phyloP scores from a whole-genome alignment of 2,888 invertebrate species.

The Helicoverpa assulta region DNA sequence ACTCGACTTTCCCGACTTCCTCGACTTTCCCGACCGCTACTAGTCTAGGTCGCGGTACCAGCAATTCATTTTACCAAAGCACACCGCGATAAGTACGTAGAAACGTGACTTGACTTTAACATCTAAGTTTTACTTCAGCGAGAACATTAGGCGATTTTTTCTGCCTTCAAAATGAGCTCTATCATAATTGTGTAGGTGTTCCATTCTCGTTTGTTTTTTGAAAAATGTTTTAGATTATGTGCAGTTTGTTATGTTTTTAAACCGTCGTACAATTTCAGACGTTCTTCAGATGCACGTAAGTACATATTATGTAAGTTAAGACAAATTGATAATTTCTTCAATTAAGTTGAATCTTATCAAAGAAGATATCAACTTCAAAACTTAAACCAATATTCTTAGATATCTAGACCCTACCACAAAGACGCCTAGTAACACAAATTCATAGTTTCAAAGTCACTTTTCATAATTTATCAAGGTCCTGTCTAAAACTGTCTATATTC shows the following conservation, averaged over 20 bases:
- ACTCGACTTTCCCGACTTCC: constrained; percentile 24
- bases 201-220: constrained; percentile 10
- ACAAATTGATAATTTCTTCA: too few species aligned
- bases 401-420: background rate
- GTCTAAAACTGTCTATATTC: constrained; percentile 22
- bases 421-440: background rate
- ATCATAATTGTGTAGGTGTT: constrained; percentile 44
- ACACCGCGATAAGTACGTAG: constrained; percentile 78
- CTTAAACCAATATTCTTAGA: background rate
- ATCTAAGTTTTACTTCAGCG: constrained; percentile 66
- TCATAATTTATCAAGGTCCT: constrained; percentile 16
- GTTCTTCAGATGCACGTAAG: background rate
- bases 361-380: too few species aligned
- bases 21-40: constrained; percentile 35
- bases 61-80: constrained; percentile 81
- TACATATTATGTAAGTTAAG: too few species aligned
- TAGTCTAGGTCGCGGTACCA: constrained; percentile 59
- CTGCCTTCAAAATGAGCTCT: constrained; percentile 41
- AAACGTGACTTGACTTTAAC: constrained; percentile 76
- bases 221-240: constrained; percentile 1
- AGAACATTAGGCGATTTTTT: constrained; percentile 53
- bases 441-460: background rate
- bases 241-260: background rate
- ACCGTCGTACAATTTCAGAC: background rate
- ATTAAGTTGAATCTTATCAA: too few species aligned